Conservation (phyloP, 1,140 invertebrate genomes). For the Diprion similis region DNA sequence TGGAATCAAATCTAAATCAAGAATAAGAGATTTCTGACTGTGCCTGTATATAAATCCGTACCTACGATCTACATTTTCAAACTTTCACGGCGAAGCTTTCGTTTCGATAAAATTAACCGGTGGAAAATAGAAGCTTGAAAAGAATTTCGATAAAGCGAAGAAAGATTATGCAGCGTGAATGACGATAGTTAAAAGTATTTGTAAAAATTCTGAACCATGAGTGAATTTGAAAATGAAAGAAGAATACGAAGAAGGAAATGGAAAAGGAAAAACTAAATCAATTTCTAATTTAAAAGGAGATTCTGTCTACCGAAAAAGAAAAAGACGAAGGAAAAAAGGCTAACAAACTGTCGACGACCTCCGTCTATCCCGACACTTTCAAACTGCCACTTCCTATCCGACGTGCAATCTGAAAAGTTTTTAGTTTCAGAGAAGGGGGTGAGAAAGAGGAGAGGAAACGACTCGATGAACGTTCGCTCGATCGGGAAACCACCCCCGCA, state of each 20-base stretch:
- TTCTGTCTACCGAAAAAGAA: background rate
- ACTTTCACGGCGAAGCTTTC: background rate
- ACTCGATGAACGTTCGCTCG: background rate
- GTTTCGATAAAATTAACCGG: too few relatives aligned
- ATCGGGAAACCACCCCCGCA: background rate
- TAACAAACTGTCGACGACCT: background rate
- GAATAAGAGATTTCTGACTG: background rate
- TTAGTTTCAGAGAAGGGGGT: background rate
- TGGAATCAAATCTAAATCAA: background rate
- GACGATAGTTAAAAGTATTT: too few relatives aligned
- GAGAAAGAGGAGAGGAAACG: background rate
- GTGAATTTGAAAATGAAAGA: background rate
- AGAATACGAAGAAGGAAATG: background rate
- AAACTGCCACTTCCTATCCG: slow-evolving; percentile 7
- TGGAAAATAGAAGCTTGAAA: background rate
- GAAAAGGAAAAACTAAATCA: background rate
- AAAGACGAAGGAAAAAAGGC: background rate
- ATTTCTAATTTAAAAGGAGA: background rate
- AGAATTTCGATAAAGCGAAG: background rate
- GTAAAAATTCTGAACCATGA: too few relatives aligned
- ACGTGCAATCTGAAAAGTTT: slow-evolving; percentile 7
- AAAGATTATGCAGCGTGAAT: background rate
- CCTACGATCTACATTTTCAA: background rate
- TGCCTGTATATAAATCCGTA: background rate
- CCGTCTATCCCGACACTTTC: background rate